Evolutionary conservation across 2,113 vertebrate species (phyloP), one percentile per base, ranked within the genome.

Genomic region (Syrmaticus mikado): DNA sequence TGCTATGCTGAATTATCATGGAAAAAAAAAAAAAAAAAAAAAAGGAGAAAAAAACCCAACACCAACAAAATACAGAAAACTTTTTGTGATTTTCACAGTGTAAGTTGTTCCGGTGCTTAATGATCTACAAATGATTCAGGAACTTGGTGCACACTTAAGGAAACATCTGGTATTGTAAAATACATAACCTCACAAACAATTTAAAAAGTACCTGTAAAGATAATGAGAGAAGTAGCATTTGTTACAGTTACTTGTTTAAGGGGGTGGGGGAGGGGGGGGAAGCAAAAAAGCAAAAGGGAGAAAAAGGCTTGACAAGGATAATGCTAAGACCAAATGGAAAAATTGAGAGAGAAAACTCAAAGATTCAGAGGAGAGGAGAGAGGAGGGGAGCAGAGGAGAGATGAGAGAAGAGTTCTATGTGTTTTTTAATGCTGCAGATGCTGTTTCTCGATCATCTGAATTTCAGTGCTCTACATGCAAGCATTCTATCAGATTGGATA

Each of bases 141-240:
- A 84, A 75, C 48, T 82, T 66, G 3, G 45, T 92, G 46, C 11
- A 71, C 17, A 38, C 27, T 75, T 60, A 75, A 89, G 81, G 57
- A 93, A 92, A 92, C 70, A 93, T 50, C 86, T 96, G 86, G 70
- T 86, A 64, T 81, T 88, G 50, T 87, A 79, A 61, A 65, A 80
- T 79, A 77, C 0, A 1, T 77, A 92, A 36, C 46, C 52, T 77
- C 70, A 50, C 2, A 65, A 74, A 60, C 6, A 48, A 78, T 52
- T 77, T 40, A 74, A 91, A 85, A 46, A 16, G 34, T 27, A 3
- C 28, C 10, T 66, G 10, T 38, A 68, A 8, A 1, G 15, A 57
- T 85, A 90, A 70, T 74, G 75, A 66, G 41, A 76, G 18, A 43
- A 72, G n/a, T 38, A 38, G 38, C 10, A 19, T 43, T 22, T 83